Percentiles rank a stretch among this genome's conserved stretches.
Conservation (phyloP, 2,113 vertebrate species). For the Alligator sinensis region DNA sequence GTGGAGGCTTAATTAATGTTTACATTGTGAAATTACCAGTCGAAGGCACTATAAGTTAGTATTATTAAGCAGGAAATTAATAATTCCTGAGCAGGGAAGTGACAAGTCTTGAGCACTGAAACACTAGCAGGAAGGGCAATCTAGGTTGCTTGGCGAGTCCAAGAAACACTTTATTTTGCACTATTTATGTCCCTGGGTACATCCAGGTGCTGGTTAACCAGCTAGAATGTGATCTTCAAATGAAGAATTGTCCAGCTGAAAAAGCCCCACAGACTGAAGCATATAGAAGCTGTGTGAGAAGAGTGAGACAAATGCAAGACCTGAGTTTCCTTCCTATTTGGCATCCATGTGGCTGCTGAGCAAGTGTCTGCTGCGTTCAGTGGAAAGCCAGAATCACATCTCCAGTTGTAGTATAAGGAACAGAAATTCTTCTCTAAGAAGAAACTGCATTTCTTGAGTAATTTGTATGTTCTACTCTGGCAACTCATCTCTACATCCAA, state of each 20-base stretch:
- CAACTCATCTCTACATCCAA: neutral
- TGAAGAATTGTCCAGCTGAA: neutral
- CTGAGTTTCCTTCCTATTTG: neutral
- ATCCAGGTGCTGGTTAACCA: conserved; percentile 38
- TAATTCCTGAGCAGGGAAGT: conserved; percentile 48
- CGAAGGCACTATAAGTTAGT: conserved; percentile 35
- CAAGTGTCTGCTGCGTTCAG: neutral
- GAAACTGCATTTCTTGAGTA: neutral
- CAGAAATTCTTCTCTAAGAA: conserved; percentile 25
- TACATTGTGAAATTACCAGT: conserved; percentile 35
- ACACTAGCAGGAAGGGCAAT: conserved; percentile 32
- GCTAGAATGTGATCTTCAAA: conserved; percentile 22
- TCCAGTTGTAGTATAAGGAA: neutral
- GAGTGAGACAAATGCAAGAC: neutral
- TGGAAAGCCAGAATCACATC: neutral
- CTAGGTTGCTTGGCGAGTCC: conserved; percentile 47
- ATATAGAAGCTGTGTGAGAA: neutral
- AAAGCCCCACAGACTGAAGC: neutral
- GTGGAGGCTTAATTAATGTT: neutral
- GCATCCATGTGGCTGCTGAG: neutral
- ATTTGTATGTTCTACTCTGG: conserved; percentile 47
- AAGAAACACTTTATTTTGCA: conserved; percentile 61
- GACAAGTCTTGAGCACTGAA: conserved; percentile 50
- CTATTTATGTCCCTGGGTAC: neutral
- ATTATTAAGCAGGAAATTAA: conserved; percentile 55